Conservation (phyloP, 2,888 invertebrate genomes). For the Argyresthia goedartella region DNA sequence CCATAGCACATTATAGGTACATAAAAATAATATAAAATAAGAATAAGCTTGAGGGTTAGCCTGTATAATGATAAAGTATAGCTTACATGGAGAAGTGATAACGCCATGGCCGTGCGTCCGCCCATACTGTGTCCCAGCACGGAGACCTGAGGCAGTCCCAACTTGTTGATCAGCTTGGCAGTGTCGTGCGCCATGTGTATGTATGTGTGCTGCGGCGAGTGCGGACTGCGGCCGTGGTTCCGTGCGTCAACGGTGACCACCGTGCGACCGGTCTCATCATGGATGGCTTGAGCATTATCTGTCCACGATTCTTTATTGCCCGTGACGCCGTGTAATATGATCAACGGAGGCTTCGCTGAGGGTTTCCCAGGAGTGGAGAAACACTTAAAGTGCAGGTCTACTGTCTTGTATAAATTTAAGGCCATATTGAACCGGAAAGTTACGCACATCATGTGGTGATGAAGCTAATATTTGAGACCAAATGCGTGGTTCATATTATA, state of each 20-base stretch:
- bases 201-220: conserved; percentile 81
- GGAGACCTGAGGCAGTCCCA: conserved; percentile 74
- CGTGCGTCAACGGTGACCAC: conserved; percentile 90
- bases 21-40: too few species aligned
- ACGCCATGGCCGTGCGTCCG: conserved; percentile 90
- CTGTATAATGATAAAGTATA: neutral
- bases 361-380: conserved; percentile 58
- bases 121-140: conserved; percentile 96
- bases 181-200: conserved; percentile 76
- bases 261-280: conserved; percentile 75
- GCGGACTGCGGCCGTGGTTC: conserved; percentile 96
- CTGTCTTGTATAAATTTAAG: conserved; percentile 36
- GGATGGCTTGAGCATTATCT: conserved; percentile 82
- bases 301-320: conserved; percentile 96
- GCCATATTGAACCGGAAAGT: too few species aligned
- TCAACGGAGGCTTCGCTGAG: conserved; percentile 70
- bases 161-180: conserved; percentile 72
- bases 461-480: too few species aligned
- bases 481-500: too few species aligned
- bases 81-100: conserved; percentile 77
- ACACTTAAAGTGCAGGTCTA: conserved; percentile 76
- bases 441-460: too few species aligned
- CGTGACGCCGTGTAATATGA: conserved; percentile 91
- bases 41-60: too few species aligned
- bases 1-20: too few species aligned